Percentiles rank a stretch among this genome's conserved stretches.
Conservation (phyloP, 2,888 invertebrate genomes). For the Eupelmus urozonus region DNA sequence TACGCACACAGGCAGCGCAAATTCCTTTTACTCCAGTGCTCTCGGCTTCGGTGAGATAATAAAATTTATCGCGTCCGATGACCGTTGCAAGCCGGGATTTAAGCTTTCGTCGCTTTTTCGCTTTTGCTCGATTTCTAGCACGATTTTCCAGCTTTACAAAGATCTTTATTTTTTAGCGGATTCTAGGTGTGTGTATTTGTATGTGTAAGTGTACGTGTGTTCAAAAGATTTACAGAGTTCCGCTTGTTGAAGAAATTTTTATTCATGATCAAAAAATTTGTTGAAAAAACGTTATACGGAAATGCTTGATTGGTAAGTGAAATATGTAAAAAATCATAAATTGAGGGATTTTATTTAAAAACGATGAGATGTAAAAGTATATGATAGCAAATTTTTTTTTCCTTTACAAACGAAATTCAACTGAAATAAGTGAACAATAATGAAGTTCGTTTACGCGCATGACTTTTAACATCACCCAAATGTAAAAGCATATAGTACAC, state of each 20-base stretch:
- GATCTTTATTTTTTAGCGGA: slow-evolving; percentile 17
- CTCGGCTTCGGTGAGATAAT: neutral
- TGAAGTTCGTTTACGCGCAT: no score
- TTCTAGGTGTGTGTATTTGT: neutral
- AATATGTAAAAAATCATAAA: neutral
- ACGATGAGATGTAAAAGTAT: neutral
- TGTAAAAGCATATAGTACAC: no score
- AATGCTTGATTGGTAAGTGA: neutral
- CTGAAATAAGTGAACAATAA: no score
- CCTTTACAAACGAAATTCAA: no score
- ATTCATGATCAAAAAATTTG: neutral
- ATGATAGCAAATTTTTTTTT: no score
- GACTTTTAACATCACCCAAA: no score
- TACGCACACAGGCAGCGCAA: neutral
- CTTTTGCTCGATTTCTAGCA: neutral
- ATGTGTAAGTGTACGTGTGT: no score
- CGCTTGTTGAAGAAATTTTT: slow-evolving; percentile 7
- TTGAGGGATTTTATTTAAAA: neutral
- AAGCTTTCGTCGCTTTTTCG: neutral
- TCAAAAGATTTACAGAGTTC: slow-evolving; percentile 1
- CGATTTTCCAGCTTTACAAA: slow-evolving; percentile 3
- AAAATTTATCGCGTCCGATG: slow-evolving; percentile 18
- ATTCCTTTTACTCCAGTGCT: neutral
- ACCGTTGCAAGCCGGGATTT: neutral
- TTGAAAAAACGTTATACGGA: neutral